Conservation (phyloP, 2,113 vertebrate species). For the Hylia prasina region DNA sequence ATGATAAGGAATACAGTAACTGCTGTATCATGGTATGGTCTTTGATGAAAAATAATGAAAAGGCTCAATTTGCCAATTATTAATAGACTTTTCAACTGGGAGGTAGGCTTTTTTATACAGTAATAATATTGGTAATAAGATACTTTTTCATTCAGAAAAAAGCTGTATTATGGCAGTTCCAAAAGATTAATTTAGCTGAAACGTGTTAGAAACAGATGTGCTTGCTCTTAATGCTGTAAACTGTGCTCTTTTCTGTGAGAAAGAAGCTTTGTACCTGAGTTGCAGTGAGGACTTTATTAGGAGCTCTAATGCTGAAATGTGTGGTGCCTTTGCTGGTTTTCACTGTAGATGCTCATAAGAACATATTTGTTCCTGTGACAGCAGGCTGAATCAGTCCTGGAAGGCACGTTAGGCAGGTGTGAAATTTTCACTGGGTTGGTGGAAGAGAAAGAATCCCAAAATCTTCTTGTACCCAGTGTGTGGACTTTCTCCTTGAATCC, state of each 20-base stretch:
- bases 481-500: not conserved
- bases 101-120: not conserved
- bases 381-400: not conserved
- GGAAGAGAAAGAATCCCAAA: not conserved
- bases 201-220: not conserved
- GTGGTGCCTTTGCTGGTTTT: not conserved
- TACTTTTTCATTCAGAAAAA: not conserved
- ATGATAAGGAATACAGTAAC: not conserved
- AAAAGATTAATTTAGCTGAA: not conserved
- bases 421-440: not conserved
- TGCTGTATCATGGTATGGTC: not conserved
- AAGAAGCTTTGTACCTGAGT: not conserved
- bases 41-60: not conserved
- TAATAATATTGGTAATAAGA: not conserved
- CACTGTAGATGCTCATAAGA: not conserved
- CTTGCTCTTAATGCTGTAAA: not conserved
- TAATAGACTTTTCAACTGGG: not conserved
- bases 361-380: not conserved
- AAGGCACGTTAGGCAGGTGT: not conserved
- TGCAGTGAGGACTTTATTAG: not conserved
- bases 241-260: not conserved
- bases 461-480: not conserved
- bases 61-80: not conserved
- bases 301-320: not conserved
- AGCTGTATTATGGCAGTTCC: not conserved